These are phyloP conservation scores for Paramormyrops hopkinsi DNA, from an alignment of 2,797 vertebrate genomes.

Conservation along the genomic window DNA sequence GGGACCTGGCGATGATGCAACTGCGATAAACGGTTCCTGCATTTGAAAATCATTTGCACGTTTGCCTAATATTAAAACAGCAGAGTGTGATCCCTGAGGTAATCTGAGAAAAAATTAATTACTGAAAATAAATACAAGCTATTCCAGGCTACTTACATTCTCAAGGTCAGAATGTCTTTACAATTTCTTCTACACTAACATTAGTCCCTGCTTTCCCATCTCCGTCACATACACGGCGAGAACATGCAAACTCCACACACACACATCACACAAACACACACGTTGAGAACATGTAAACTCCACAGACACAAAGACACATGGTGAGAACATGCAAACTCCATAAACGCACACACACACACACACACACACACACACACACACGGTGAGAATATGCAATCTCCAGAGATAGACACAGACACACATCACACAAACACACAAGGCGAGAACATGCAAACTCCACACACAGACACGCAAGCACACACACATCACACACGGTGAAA, in stretches of 20 bases:
- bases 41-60: background rate
- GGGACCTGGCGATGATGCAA: background rate
- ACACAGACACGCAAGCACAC: no score
- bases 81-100: background rate
- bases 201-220: background rate
- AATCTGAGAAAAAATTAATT: slow-evolving; percentile 1
- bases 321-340: no score
- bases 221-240: background rate
- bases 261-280: background rate
- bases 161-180: slow-evolving; percentile 7
- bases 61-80: background rate
- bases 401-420: no score
- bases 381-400: background rate
- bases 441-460: no score
- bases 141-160: background rate
- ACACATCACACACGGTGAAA: no score
- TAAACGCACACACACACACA: no score
- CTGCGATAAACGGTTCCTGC: background rate
- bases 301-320: background rate
- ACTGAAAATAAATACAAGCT: background rate
- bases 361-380: background rate
- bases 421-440: no score
- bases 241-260: background rate
- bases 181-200: background rate
- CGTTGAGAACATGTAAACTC: no score